Percentiles rank a stretch among this genome's conserved stretches.
Conservation (phyloP, 1,140 invertebrate species). For the Saccostrea glomerata region DNA sequence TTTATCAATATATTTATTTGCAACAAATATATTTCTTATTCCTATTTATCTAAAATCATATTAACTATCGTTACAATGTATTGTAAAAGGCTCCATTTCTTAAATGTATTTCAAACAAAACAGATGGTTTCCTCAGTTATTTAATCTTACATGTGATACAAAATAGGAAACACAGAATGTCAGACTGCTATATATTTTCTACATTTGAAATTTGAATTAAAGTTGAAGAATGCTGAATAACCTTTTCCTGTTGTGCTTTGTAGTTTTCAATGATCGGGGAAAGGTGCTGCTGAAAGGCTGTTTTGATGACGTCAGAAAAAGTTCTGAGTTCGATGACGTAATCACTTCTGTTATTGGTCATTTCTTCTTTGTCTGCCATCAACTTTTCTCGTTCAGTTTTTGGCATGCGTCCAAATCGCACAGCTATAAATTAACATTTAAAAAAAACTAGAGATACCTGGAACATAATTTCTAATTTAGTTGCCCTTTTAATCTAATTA, state of each 20-base stretch:
- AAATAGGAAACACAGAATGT: too few species aligned
- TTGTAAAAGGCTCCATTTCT: too few species aligned
- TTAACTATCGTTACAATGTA: too few species aligned
- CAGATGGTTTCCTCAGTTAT: too few species aligned
- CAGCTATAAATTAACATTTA: slow-evolving; percentile 84
- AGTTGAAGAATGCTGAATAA: background rate
- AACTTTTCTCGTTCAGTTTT: slow-evolving; percentile 99
- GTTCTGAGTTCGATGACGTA: slow-evolving; percentile 69
- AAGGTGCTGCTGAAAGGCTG: slow-evolving; percentile 57
- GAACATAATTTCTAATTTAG: background rate
- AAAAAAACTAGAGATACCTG: too few species aligned
- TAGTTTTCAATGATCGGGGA: background rate
- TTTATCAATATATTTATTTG: background rate
- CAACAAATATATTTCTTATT: too few species aligned
- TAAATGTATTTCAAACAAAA: too few species aligned
- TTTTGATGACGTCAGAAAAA: slow-evolving; percentile 68
- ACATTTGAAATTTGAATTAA: background rate
- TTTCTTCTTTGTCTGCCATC: slow-evolving; percentile 83
- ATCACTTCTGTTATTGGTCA: slow-evolving; percentile 59
- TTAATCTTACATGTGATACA: too few species aligned
- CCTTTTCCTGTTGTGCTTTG: background rate
- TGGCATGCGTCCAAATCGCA: slow-evolving; percentile 98
- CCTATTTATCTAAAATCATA: too few species aligned
- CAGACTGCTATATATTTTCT: too few species aligned
- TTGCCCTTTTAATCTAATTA: background rate